Evolutionary conservation across 2,113 vertebrate species (phyloP).

Genomic region (Dasyornis broadbenti): DNA sequence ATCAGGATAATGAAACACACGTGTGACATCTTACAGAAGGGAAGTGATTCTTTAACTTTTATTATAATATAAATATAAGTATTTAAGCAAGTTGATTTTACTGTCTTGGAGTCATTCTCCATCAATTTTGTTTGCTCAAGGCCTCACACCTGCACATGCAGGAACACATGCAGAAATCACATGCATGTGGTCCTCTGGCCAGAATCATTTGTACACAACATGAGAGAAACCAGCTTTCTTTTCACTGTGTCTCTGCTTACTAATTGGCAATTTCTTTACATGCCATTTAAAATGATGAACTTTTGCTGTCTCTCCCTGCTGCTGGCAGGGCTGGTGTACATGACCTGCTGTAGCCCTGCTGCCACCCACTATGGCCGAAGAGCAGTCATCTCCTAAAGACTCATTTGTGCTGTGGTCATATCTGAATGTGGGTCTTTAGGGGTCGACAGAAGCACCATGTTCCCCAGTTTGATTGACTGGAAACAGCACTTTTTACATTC

Average conservation of each 20-base stretch:
- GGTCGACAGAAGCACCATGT: background rate
- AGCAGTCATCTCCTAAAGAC: background rate
- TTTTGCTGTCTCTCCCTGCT: background rate
- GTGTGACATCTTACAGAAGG: background rate
- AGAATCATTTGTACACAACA: background rate
- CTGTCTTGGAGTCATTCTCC: background rate
- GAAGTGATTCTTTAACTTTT: background rate
- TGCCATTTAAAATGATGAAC: background rate
- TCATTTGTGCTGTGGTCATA: background rate
- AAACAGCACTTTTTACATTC: background rate
- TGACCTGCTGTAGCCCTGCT: background rate
- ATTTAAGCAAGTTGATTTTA: background rate
- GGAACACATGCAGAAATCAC: background rate
- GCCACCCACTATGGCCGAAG: background rate
- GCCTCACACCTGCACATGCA: background rate
- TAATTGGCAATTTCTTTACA: background rate
- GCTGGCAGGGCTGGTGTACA: background rate
- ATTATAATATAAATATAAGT: background rate
- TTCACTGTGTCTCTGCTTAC: background rate
- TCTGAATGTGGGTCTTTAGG: background rate
- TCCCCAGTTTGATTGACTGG: background rate
- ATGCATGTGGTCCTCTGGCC: background rate
- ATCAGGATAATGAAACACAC: background rate
- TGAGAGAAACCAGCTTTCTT: background rate
- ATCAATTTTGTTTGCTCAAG: background rate